Conservation (phyloP, 2,888 invertebrate species). For the Andrena marginata region DNA sequence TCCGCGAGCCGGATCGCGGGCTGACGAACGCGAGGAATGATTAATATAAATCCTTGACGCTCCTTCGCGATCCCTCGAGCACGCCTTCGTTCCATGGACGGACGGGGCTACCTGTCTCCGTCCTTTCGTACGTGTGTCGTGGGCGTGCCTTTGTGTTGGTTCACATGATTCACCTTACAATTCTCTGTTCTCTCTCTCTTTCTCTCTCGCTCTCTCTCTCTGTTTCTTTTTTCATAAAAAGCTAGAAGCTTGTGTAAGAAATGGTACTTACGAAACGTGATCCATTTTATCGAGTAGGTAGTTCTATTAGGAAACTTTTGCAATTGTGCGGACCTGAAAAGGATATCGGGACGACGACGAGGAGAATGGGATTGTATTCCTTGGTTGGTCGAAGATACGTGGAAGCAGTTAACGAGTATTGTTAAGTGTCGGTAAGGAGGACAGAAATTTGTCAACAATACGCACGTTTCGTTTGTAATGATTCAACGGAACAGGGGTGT, state of each 20-base stretch:
- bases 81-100: constrained; percentile 25
- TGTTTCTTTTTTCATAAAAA: background rate
- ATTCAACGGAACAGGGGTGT: too few species aligned
- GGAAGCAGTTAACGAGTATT: too few species aligned
- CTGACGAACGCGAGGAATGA: constrained; percentile 44
- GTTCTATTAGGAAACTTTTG: too few species aligned
- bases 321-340: too few species aligned
- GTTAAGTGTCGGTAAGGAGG: too few species aligned
- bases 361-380: too few species aligned
- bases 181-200: background rate
- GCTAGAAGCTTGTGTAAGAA: background rate
- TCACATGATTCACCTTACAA: constrained; percentile 16
- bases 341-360: too few species aligned
- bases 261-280: background rate
- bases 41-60: constrained; percentile 69
- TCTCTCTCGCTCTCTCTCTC: too few species aligned
- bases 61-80: constrained; percentile 39
- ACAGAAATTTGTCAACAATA: too few species aligned
- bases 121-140: constrained; percentile 13
- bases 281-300: background rate
- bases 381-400: too few species aligned
- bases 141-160: constrained; percentile 38
- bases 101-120: constrained; percentile 20
- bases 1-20: background rate
- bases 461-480: too few species aligned